These are phyloP conservation scores for Mystacornis crossleyi DNA, from an alignment of 2,113 vertebrate species.

Conservation along the genomic window DNA sequence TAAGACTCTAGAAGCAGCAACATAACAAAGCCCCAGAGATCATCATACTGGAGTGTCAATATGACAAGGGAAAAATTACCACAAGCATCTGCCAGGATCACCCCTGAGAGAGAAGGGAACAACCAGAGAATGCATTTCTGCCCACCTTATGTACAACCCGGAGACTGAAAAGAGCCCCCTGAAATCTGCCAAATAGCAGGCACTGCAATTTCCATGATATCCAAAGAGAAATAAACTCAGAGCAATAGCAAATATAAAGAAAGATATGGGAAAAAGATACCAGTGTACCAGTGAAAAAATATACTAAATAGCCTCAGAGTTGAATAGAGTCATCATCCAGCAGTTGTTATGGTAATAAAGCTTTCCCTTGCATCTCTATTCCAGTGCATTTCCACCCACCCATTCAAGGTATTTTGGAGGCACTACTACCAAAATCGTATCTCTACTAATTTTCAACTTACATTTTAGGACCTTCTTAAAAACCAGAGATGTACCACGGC, in stretches of 20 bases:
- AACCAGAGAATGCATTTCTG: background rate
- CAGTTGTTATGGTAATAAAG: slow-evolving; percentile 49
- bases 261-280: background rate
- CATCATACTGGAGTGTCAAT: background rate
- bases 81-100: slow-evolving; percentile 3
- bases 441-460: background rate
- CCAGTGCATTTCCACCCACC: slow-evolving; percentile 14
- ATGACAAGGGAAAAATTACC: background rate
- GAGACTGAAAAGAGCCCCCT: background rate
- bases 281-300: background rate
- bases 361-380: background rate
- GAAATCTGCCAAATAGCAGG: background rate
- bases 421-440: background rate
- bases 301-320: background rate
- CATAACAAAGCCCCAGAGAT: background rate
- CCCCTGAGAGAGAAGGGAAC: background rate
- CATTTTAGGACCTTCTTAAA: background rate
- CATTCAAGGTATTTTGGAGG: background rate
- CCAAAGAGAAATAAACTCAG: background rate
- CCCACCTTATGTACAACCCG: background rate
- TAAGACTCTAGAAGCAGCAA: background rate
- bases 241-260: background rate
- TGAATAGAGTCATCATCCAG: background rate
- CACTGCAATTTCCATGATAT: background rate
- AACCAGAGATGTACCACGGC: background rate